Evolutionary conservation across 2,888 invertebrate genomes (phyloP), one percentile per base, ranked within the genome.

Genomic region (Lithophane socia): DNA sequence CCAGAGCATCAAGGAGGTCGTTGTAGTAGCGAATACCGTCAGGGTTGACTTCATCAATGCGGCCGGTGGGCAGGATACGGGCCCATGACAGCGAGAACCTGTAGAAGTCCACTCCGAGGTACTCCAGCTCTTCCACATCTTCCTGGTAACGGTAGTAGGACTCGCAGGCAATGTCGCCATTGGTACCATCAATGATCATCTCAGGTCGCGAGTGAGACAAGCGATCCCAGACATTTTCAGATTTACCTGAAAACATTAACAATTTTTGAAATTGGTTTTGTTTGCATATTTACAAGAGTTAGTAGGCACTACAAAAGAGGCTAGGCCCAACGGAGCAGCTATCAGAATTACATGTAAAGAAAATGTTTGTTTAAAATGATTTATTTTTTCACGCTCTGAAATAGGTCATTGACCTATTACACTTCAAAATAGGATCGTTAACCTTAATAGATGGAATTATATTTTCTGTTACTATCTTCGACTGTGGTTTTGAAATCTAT

Each of bases 91-190:
- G 90, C 0, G 97, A 97, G 87, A 97, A 96, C 42, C 96, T 93
- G 89, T 97, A 97, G 92, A 97, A 97, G 87, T 97, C 95, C 0
- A 97, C 97, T 7, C 97, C 97, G 2, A 97, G 92, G 86, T 96
- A 89, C 1, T 92, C 93, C 47, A 97, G 86, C 68, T 96, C 94
- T n/a, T 95, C 94, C 0, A 97, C 97, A 88, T 97, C 97, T 80
- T 98, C 97, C 77, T 94, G 96, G 90, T 97, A 98, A 80, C 97
- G 97, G 92, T 98, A 95, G 93, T 98, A 98, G 3, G 98, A 98
- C 92, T 98, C 98, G 82, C 97, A 97, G 0, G 98, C 98, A 3
- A 98, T 90, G 88, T 98, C 98, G 0, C 98, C 98, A 77, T 97
- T 98, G 3, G 97, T 96, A 2, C 95, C 93, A 80, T 98, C 97